Evolutionary conservation across 2,113 vertebrate genomes (phyloP).

Genomic region (Machaerirhynchus nigripectus): DNA sequence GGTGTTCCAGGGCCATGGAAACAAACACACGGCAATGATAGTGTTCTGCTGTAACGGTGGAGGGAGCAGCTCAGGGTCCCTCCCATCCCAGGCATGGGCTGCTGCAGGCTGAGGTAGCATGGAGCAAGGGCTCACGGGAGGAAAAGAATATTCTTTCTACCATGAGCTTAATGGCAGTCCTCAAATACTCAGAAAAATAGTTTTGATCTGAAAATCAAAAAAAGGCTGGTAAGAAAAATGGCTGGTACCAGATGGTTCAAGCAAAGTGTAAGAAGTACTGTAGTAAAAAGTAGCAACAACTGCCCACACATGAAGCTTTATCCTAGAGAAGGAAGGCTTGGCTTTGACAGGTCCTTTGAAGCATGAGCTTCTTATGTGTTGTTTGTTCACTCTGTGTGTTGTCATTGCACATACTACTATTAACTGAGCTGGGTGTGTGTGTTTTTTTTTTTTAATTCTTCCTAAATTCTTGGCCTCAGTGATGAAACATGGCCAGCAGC

Average conservation of each 20-base stretch:
- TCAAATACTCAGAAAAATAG: neutral
- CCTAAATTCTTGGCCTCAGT: neutral
- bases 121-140: neutral
- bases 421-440: neutral
- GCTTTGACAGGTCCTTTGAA: neutral
- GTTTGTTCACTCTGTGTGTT: neutral
- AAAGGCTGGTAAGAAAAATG: too few relatives aligned
- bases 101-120: neutral
- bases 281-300: constrained; percentile 4
- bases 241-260: neutral
- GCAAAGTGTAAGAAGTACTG: neutral
- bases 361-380: neutral
- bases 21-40: rapidly evolving
- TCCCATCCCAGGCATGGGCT: rapidly evolving
- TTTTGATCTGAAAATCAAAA: neutral
- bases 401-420: neutral
- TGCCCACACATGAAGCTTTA: neutral
- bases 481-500: neutral
- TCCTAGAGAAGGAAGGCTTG: neutral
- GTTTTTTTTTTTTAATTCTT: neutral
- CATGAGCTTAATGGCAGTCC: neutral
- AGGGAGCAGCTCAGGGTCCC: neutral
- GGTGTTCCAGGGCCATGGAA: neutral
- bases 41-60: neutral
- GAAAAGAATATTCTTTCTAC: neutral